phyloP scores from a whole-genome alignment of 2,888 invertebrate genomes.

The Drosophila emarginata region DNA sequence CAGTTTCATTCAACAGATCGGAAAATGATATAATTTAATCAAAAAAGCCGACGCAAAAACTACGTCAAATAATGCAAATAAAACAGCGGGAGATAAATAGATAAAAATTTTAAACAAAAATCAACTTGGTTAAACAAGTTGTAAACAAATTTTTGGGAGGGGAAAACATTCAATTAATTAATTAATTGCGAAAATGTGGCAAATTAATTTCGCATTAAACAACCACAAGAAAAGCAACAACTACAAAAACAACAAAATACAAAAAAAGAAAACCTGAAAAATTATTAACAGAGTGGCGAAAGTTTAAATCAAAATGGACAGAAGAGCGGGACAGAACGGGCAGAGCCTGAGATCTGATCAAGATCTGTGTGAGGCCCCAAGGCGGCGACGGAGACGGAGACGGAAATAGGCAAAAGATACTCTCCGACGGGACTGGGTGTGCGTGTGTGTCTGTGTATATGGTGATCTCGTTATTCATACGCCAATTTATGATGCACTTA shows the following conservation, averaged over 20 bases:
- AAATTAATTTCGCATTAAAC: slow-evolving; percentile 73
- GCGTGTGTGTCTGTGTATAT: slow-evolving; percentile 17
- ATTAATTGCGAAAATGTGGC: slow-evolving; percentile 71
- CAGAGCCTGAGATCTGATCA: slow-evolving; percentile 13
- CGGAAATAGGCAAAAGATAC: slow-evolving; percentile 62
- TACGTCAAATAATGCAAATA: slow-evolving; percentile 73
- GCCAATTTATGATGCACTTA: slow-evolving; percentile 76
- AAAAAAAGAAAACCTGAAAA: slow-evolving; percentile 43
- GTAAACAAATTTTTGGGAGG: slow-evolving; percentile 56
- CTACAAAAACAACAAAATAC: slow-evolving; percentile 29
- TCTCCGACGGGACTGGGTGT: neutral
- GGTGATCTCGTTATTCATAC: slow-evolving; percentile 71
- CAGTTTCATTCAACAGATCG: slow-evolving; percentile 31
- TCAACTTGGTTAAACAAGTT: slow-evolving; percentile 45
- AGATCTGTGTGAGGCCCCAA: slow-evolving; percentile 34
- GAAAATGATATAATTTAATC: slow-evolving; percentile 66
- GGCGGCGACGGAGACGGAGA: slow-evolving; percentile 46
- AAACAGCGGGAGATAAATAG: slow-evolving; percentile 76
- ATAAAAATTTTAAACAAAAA: slow-evolving; percentile 63
- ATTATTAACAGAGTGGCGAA: slow-evolving; percentile 55
- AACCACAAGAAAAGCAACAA: slow-evolving; percentile 29
- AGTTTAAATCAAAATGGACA: slow-evolving; percentile 50
- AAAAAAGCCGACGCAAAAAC: slow-evolving; percentile 54
- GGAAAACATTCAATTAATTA: slow-evolving; percentile 67
- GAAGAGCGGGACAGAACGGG: neutral